phyloP scores from a whole-genome alignment of 2,797 vertebrate genomes.

The Threskiornis aethiopicus region DNA sequence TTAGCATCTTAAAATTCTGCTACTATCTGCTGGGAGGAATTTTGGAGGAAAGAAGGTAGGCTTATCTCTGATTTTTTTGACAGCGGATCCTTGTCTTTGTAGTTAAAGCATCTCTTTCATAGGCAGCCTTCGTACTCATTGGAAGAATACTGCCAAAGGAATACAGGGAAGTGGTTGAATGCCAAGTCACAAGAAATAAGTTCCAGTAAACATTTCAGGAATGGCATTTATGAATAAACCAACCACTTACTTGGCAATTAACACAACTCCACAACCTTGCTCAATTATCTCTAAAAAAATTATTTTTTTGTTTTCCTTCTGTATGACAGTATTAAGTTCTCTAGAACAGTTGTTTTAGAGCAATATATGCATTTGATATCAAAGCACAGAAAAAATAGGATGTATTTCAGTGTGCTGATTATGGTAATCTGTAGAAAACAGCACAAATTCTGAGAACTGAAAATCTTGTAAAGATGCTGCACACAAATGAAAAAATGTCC shows the following conservation, averaged over 20 bases:
- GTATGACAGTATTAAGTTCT: background rate
- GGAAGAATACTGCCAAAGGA: background rate
- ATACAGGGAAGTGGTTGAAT: background rate
- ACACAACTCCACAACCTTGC: background rate
- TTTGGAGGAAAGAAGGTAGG: background rate
- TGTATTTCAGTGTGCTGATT: background rate
- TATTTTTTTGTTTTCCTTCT: background rate
- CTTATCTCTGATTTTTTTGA: background rate
- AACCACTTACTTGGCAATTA: background rate
- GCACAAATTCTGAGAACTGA: background rate
- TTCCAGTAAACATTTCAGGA: background rate
- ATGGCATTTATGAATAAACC: background rate
- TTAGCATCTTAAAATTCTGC: background rate
- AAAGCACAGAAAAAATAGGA: background rate
- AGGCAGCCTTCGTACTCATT: background rate
- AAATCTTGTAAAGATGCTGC: background rate
- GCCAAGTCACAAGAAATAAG: background rate
- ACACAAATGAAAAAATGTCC: background rate
- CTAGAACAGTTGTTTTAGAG: background rate
- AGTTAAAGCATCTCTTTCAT: background rate
- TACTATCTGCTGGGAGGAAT: background rate
- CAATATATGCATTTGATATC: background rate
- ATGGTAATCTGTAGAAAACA: background rate
- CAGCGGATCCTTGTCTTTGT: background rate
- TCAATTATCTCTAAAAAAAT: background rate